Evolutionary conservation across 2,797 vertebrate species (phyloP), one percentile per base, ranked within the genome.

Genomic region (Serranus cabrilla): DNA sequence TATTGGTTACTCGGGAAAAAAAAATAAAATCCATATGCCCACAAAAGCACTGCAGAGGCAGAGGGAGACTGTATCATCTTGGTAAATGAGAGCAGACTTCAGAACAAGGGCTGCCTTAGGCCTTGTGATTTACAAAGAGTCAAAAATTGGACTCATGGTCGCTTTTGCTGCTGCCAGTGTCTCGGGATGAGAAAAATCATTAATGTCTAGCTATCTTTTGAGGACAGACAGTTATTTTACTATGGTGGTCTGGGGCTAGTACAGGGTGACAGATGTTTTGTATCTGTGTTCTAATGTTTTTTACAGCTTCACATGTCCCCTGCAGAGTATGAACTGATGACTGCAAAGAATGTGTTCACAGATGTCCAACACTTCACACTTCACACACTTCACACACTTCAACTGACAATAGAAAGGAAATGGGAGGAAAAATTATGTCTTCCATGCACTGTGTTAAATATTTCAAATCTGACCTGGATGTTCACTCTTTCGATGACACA

Each of bases 401-500:
- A 64, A 47, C 8, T 49, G 25, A 52, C 39, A 23, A n/a, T 18
- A 7, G 14, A 25, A 47, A 25, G 37, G 4, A 31, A 45, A 50
- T 14, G 4, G 3, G 18, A 46, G n/a, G 17, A 46, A 61, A 58
- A 23, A 13, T 11, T 45, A 17, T 6, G 20, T 3, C 25, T 18
- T 18, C 2, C 5, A 23, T 59, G 47, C 46, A 47, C 8, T 37
- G 56, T 47, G 1, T 43, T 31, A 60, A 0, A 54, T 20, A n/a
- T 49, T 11, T 50, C 20, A 49, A 21, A 56, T 71, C 86, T 93
- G 92, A 99, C 98, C 97, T 99, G 98, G 55, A 95, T 91, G 83
- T 95, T 96, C 61, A 99, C 98, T 94, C 98, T 95, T 92, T 99
- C 98, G 25, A 99, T 98, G 86, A 99, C 97, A 63, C 97, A 99